A percentile compares a stretch with the other conserved stretches of the same genome.
These are phyloP conservation scores for Azorinus chamasolen DNA, from an alignment of 2,888 invertebrate genomes.

Conservation along the genomic window DNA sequence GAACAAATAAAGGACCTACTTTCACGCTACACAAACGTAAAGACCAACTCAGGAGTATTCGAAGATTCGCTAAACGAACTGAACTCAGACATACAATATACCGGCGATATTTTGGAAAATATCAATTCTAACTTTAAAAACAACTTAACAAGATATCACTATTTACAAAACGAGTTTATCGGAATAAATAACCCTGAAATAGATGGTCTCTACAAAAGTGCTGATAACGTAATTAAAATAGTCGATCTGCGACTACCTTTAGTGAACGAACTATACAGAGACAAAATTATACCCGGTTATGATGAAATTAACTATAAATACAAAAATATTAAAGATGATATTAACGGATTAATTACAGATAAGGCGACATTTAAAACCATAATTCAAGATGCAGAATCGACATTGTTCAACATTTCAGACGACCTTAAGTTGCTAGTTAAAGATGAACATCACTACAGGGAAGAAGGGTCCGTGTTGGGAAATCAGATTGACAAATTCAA, in stretches of 20 bases:
- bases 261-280: slow-evolving; percentile 23
- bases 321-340: background rate
- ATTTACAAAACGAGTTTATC: slow-evolving; percentile 4
- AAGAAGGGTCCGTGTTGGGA: background rate
- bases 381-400: slow-evolving; percentile 1
- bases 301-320: slow-evolving; percentile 6
- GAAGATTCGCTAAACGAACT: background rate
- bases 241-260: slow-evolving; percentile 32
- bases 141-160: slow-evolving; percentile 8
- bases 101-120: slow-evolving; percentile 13
- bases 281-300: slow-evolving; percentile 26
- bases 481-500: slow-evolving; percentile 9
- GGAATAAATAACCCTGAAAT: slow-evolving; percentile 30
- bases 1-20: slow-evolving; percentile 10
- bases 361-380: background rate
- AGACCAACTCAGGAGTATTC: background rate
- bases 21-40: background rate
- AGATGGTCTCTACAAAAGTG: background rate
- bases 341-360: slow-evolving; percentile 1
- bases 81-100: slow-evolving; percentile 14
- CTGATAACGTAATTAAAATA: slow-evolving; percentile 13
- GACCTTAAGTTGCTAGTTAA: background rate
- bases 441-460: background rate
- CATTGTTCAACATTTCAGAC: background rate
- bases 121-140: slow-evolving; percentile 10